Evolutionary conservation across 1,140 invertebrate genomes (phyloP), one percentile per base, ranked within the genome.

Genomic region (Papilio aristodemus): DNA sequence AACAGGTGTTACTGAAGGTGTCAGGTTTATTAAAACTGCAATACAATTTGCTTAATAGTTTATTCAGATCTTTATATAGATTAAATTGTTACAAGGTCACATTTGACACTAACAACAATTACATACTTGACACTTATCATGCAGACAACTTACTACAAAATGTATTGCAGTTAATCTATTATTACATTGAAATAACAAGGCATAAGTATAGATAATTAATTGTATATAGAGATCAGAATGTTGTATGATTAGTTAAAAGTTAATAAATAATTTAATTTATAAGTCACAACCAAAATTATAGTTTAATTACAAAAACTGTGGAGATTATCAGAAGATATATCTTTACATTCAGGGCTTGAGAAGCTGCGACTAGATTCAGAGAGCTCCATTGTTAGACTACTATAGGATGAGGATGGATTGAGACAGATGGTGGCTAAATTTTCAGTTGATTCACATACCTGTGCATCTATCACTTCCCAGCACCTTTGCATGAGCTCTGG

Each of bases 401-500:
- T 89, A 68, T 86, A 89, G 32, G 87, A 90, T 36, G 86, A 89
- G 37, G 89, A 91, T 70, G 73, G 80, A 73, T 90, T 85, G 62
- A 90, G 75, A 71, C 82, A 85, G 68, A 90, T 76, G 11, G 85
- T 85, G 10, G 84, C 76, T 71, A 90, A 79, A 71, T 90, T 87
- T 77, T 91, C 87, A 64, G 86, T 85, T 19, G 86, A 90, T 74
- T 88, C 87, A 90, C 89, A 90, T 91, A 96, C 95, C 95, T 96
- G 95, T 67, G 96, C 97, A 92, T 98, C 97, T 86, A 98, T 97
- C 46, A 99, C 97, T 93, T 98, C 97, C 97, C 97, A 98, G 91
- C 97, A 98, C 79, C 97, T 93, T 86, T 97, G 96, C 97, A 98
- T 97, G 64, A 98, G 92, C 84, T 97, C 97, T 54, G 96, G 96